phyloP scores from a whole-genome alignment of 1,140 invertebrate species.

The Sycophila sp. region DNA sequence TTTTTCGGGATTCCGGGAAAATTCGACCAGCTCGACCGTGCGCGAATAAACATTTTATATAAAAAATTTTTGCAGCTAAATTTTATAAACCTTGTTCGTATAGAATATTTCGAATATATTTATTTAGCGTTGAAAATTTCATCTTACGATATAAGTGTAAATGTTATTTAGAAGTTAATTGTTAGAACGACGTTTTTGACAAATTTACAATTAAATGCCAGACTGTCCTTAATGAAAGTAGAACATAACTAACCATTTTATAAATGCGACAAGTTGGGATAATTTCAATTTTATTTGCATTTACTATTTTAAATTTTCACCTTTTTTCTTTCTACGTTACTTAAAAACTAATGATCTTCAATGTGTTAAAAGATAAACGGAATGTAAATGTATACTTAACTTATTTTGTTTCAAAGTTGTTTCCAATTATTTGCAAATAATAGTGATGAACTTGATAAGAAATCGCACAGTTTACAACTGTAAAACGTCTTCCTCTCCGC shows the following conservation, averaged over 20 bases:
- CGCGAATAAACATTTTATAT: slow-evolving; percentile 5
- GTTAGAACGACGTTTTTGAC: slow-evolving; percentile 13
- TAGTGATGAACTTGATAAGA: neutral
- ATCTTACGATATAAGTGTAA: neutral
- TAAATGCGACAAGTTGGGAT: slow-evolving; percentile 2
- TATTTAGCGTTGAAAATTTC: neutral
- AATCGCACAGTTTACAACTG: neutral
- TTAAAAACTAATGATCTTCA: no score
- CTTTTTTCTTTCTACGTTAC: no score
- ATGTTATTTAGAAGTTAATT: neutral
- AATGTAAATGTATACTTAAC: no score
- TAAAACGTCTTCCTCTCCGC: slow-evolving; percentile 5
- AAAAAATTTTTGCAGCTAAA: slow-evolving; percentile 15
- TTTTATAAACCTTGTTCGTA: neutral
- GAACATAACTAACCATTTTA: no score
- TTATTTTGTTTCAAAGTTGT: no score
- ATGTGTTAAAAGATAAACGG: no score
- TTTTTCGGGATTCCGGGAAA: neutral
- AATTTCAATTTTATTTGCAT: no score
- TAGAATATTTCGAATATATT: neutral
- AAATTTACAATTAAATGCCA: neutral
- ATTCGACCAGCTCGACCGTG: neutral
- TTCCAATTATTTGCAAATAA: neutral
- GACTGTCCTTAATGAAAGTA: slow-evolving; percentile 6
- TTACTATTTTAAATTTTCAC: no score